These are phyloP conservation scores for Acanthoscelides obtectus DNA, from an alignment of 2,888 invertebrate species.

Conservation along the genomic window DNA sequence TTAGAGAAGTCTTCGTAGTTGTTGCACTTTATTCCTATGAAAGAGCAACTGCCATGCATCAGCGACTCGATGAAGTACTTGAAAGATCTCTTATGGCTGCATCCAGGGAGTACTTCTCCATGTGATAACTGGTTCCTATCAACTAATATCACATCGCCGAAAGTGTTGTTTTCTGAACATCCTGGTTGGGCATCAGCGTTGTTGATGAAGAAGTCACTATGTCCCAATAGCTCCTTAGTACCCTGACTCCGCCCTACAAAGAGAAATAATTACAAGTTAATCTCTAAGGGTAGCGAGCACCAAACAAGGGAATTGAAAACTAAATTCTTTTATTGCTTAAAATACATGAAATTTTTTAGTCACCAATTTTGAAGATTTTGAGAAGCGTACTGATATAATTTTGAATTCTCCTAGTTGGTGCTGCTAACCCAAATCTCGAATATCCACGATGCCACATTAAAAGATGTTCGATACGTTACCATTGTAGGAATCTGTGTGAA, in stretches of 20 bases:
- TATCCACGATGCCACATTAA: too few species aligned
- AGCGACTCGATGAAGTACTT: slow-evolving; percentile 47
- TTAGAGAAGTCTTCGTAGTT: slow-evolving; percentile 36
- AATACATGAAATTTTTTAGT: too few species aligned
- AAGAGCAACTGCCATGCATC: slow-evolving; percentile 38
- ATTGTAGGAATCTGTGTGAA: slow-evolving; percentile 52
- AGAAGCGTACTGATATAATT: not conserved
- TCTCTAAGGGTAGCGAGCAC: too few species aligned
- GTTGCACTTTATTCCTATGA: slow-evolving; percentile 41
- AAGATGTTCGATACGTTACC: too few species aligned
- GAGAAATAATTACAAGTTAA: too few species aligned
- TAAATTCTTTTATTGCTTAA: too few species aligned
- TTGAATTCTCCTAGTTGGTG: too few species aligned
- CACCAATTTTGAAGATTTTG: too few species aligned
- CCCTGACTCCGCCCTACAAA: slow-evolving; percentile 45
- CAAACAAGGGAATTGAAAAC: too few species aligned
- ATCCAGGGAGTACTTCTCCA: slow-evolving; percentile 43
- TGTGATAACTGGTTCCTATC: slow-evolving; percentile 33
- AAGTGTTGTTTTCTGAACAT: slow-evolving; percentile 35
- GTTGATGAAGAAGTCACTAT: slow-evolving; percentile 46
- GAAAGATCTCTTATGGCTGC: slow-evolving; percentile 46
- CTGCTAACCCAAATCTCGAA: too few species aligned
- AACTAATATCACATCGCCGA: slow-evolving; percentile 32
- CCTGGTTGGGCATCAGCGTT: slow-evolving; percentile 43
- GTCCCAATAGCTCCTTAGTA: slow-evolving; percentile 38